Conservation (phyloP, 2,797 vertebrate species). For the Babyrousa celebensis region DNA sequence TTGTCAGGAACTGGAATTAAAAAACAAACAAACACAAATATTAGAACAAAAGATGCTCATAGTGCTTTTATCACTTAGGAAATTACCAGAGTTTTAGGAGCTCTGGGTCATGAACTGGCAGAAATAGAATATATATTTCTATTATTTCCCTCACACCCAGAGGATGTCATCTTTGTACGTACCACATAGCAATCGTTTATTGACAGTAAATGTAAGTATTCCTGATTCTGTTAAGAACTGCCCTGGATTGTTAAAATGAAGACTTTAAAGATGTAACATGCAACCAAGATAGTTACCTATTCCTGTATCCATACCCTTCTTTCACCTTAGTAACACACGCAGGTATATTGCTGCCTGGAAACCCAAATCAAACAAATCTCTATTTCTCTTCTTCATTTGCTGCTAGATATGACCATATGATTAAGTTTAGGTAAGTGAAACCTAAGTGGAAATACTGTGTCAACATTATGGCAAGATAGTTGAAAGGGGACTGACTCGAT, state of each 20-base stretch:
- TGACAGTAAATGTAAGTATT: background rate
- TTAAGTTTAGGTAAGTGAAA: conserved; percentile 13
- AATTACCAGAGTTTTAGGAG: background rate
- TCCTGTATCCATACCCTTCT: background rate
- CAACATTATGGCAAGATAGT: background rate
- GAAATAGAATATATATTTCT: background rate
- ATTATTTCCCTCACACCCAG: background rate
- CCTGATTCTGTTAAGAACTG: background rate
- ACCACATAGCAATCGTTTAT: background rate
- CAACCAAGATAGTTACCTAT: background rate
- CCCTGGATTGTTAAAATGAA: conserved; percentile 5
- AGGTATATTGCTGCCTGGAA: background rate
- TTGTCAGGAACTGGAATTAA: background rate
- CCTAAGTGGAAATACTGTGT: background rate
- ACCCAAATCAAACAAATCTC: background rate
- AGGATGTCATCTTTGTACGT: background rate
- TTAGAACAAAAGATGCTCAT: background rate
- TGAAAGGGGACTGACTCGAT: background rate
- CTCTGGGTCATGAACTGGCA: background rate
- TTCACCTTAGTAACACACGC: background rate
- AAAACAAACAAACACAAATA: background rate
- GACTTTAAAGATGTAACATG: background rate
- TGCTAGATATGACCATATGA: background rate
- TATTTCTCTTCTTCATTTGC: background rate
- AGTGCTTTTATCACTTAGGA: background rate